A percentile compares a stretch with the other conserved stretches of the same genome.
phyloP scores from a whole-genome alignment of 2,797 vertebrate genomes.

The Microchirus variegatus region DNA sequence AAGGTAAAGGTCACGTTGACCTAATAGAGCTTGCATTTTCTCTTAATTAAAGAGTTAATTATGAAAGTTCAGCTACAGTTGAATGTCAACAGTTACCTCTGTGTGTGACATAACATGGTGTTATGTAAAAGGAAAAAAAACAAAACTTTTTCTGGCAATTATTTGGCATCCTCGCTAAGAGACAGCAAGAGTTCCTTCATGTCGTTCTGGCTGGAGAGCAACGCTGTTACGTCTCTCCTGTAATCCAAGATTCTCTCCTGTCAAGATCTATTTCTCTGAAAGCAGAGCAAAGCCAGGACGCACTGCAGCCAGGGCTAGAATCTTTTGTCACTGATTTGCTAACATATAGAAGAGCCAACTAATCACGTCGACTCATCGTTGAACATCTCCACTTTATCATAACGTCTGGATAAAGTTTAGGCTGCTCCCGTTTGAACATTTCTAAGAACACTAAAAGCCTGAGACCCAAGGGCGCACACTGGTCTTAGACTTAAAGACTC shows the following conservation, averaged over 20 bases:
- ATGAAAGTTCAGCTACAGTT: background rate
- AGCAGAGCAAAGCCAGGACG: conserved; percentile 1
- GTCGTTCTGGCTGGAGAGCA: background rate
- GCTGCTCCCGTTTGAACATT: conserved; percentile 18
- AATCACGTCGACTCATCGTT: conserved; percentile 5
- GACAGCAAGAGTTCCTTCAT: background rate
- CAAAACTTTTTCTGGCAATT: too few species aligned
- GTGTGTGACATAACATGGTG: background rate
- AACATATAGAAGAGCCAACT: conserved; percentile 12
- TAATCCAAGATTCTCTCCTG: conserved; percentile 2
- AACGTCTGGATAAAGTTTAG: conserved; percentile 15
- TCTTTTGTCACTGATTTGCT: conserved; percentile 6
- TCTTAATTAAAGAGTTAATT: background rate
- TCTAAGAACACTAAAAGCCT: conserved; percentile 12
- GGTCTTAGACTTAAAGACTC: background rate
- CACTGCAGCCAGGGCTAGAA: background rate
- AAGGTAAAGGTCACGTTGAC: background rate
- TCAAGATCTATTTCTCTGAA: conserved; percentile 1
- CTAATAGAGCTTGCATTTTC: background rate
- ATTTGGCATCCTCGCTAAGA: background rate
- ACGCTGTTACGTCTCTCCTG: conserved; percentile 3
- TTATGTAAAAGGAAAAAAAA: background rate
- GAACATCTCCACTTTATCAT: conserved; percentile 18
- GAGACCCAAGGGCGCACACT: background rate
- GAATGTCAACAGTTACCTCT: background rate